phyloP scores from a whole-genome alignment of 2,113 vertebrate genomes.

The Rhea americana region DNA sequence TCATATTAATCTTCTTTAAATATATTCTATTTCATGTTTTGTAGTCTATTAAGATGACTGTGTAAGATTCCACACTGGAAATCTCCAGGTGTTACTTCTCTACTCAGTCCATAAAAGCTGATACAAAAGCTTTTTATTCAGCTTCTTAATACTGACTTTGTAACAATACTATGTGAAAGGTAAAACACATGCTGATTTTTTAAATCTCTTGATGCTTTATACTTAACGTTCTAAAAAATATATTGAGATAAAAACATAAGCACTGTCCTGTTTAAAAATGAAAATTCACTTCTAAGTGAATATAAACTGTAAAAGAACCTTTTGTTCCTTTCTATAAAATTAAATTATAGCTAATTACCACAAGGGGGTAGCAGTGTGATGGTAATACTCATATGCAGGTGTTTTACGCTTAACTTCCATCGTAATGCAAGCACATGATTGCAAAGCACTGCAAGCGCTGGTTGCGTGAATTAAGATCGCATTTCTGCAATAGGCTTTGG shows the following conservation, averaged over 20 bases:
- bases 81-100: neutral
- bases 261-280: neutral
- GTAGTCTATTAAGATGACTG: neutral
- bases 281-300: neutral
- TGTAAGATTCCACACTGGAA: neutral
- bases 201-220: neutral
- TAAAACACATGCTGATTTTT: neutral
- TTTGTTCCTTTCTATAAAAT: neutral
- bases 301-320: neutral
- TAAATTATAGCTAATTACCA: constrained; percentile 46
- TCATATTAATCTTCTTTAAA: neutral
- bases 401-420: neutral
- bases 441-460: neutral
- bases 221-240: neutral
- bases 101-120: neutral
- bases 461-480: no score
- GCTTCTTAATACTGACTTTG: neutral
- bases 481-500: neutral
- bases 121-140: neutral
- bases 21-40: neutral
- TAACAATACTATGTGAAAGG: neutral
- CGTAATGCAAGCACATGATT: rapidly evolving
- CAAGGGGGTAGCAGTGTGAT: constrained; percentile 68
- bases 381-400: neutral
- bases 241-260: neutral